Percentiles rank a stretch among this genome's conserved stretches.
phyloP scores from a whole-genome alignment of 2,113 vertebrate genomes.

The Callipepla californica region DNA sequence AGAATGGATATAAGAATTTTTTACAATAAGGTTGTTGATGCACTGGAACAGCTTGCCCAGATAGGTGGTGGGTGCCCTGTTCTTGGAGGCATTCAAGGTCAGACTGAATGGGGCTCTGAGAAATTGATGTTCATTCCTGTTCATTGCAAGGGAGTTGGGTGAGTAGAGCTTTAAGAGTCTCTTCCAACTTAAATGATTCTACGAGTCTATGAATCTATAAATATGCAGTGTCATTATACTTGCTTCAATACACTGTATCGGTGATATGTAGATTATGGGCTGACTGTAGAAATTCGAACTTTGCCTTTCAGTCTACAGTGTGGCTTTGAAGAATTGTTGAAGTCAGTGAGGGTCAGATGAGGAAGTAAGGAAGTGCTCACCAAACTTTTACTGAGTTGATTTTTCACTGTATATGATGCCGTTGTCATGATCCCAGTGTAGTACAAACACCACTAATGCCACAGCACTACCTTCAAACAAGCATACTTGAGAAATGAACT shows the following conservation, averaged over 20 bases:
- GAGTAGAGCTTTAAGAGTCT: too few relatives aligned
- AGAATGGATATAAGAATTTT: too few relatives aligned
- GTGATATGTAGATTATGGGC: background rate
- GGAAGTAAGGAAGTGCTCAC: background rate
- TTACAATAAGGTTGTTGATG: too few relatives aligned
- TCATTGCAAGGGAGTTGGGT: too few relatives aligned
- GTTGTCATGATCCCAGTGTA: accelerated
- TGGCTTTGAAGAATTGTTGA: background rate
- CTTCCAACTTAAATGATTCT: too few relatives aligned
- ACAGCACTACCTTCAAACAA: background rate
- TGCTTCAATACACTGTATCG: background rate
- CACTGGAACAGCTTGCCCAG: too few relatives aligned
- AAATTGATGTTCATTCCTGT: too few relatives aligned
- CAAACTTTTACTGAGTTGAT: background rate
- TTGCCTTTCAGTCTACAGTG: background rate
- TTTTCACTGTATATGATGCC: background rate
- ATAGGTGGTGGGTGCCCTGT: too few relatives aligned
- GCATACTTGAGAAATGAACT: accelerated
- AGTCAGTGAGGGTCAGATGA: background rate
- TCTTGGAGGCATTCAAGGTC: too few relatives aligned
- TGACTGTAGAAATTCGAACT: background rate
- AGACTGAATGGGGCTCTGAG: too few relatives aligned
- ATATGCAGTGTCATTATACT: background rate
- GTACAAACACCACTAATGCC: accelerated
- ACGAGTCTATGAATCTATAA: too few relatives aligned